Percentiles rank a stretch among this genome's conserved stretches.
phyloP scores from a whole-genome alignment of 2,113 vertebrate genomes.

The Brachypteracias leptosomus region DNA sequence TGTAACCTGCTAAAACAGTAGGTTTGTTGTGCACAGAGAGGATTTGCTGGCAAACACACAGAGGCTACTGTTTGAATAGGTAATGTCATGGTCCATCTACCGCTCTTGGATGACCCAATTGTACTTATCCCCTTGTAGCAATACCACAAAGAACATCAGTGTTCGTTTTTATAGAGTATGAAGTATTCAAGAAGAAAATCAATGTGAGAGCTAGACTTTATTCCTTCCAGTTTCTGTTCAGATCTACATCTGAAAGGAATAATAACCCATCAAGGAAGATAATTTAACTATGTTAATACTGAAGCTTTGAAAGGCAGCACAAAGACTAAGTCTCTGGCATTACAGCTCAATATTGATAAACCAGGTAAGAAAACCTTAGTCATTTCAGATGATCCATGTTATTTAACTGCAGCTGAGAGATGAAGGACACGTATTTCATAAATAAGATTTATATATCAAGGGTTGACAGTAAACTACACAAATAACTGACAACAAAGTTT shows the following conservation, averaged over 20 bases:
- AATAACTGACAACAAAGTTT: background rate
- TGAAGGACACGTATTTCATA: background rate
- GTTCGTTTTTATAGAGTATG: background rate
- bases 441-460: background rate
- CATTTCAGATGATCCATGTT: background rate
- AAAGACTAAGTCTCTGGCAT: background rate
- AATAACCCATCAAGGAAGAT: background rate
- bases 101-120: conserved; percentile 58
- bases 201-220: background rate
- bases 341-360: background rate
- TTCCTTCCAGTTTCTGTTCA: conserved; percentile 11
- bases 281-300: background rate
- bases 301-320: conserved; percentile 5
- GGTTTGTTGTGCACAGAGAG: conserved; percentile 34
- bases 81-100: conserved; percentile 68
- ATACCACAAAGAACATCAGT: conserved; percentile 49
- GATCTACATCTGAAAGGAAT: background rate
- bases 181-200: conserved; percentile 32
- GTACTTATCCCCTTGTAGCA: conserved; percentile 24
- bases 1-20: conserved; percentile 48
- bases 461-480: background rate
- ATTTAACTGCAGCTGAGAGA: background rate
- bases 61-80: conserved; percentile 58
- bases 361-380: background rate
- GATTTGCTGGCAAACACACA: conserved; percentile 53